Percentiles rank a stretch among this genome's conserved stretches.
Conservation (phyloP, 2,797 vertebrate genomes). For the Sebastolobus alascanus region DNA sequence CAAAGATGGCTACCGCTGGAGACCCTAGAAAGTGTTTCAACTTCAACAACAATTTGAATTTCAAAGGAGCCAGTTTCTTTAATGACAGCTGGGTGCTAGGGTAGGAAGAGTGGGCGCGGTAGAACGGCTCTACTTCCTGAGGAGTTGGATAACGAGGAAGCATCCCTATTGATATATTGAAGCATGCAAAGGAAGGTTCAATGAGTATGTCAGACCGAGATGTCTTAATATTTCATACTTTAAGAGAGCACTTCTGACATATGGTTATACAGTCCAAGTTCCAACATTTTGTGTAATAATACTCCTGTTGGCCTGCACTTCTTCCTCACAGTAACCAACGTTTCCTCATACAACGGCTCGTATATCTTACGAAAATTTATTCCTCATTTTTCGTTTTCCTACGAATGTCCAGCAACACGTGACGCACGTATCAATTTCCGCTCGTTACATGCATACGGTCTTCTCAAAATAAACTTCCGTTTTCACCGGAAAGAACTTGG, state of each 20-base stretch:
- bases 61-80: conserved; percentile 6
- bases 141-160: not conserved
- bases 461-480: not conserved
- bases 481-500: not conserved
- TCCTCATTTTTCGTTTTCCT: not conserved
- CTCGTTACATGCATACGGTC: not conserved
- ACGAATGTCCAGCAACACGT: not conserved
- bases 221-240: conserved; percentile 5
- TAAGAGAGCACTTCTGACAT: not conserved
- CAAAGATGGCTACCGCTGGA: not conserved
- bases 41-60: conserved; percentile 11
- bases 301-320: not conserved
- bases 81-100: conserved; percentile 1
- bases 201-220: not conserved
- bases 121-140: not conserved
- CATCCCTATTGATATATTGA: not conserved
- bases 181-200: not conserved
- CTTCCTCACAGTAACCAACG: not conserved
- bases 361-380: no score
- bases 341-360: no score
- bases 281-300: not conserved
- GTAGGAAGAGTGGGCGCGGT: not conserved
- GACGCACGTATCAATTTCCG: no score
- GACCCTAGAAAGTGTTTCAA: conserved; percentile 2
- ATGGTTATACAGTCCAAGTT: not conserved